Conservation (phyloP, 1,140 invertebrate species). For the Caenorhabditis tropicalis region DNA sequence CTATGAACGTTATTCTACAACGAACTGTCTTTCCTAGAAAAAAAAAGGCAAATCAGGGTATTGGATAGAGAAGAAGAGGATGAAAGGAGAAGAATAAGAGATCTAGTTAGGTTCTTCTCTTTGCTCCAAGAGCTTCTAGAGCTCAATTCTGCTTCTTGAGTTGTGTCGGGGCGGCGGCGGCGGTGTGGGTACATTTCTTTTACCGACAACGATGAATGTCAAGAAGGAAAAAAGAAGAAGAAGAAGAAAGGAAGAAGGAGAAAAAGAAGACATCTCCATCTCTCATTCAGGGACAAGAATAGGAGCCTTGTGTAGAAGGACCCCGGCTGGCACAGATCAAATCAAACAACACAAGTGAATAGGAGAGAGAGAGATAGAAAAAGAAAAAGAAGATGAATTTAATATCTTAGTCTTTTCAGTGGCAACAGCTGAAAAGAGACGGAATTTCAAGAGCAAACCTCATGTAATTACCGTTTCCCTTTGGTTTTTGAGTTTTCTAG, state of each 20-base stretch:
- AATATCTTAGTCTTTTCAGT: neutral
- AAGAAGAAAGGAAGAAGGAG: constrained; percentile 8
- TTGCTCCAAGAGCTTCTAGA: constrained; percentile 43
- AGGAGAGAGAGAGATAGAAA: neutral
- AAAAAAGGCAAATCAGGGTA: neutral
- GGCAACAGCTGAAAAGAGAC: neutral
- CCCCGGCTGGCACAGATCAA: constrained; percentile 32
- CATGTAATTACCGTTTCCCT: neutral
- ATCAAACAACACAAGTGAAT: constrained; percentile 40
- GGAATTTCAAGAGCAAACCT: no score
- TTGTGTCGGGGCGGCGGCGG: constrained; percentile 29
- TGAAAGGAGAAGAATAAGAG: constrained; percentile 30
- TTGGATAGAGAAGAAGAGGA: constrained; percentile 16
- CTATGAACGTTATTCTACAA: no score
- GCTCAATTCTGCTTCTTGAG: constrained; percentile 34
- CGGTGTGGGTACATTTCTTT: constrained; percentile 40
- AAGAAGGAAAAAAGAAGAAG: constrained; percentile 42
- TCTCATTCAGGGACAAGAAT: constrained; percentile 41
- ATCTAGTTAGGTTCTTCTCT: constrained; percentile 22
- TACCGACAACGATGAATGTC: constrained; percentile 36
- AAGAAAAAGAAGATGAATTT: neutral
- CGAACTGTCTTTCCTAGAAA: neutral
- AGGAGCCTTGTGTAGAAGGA: constrained; percentile 45
- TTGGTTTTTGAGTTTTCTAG: no score
- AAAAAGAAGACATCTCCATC: constrained; percentile 18